Evolutionary conservation across 1,140 invertebrate species (phyloP).

Genomic region (Lordiphosa collinella): DNA sequence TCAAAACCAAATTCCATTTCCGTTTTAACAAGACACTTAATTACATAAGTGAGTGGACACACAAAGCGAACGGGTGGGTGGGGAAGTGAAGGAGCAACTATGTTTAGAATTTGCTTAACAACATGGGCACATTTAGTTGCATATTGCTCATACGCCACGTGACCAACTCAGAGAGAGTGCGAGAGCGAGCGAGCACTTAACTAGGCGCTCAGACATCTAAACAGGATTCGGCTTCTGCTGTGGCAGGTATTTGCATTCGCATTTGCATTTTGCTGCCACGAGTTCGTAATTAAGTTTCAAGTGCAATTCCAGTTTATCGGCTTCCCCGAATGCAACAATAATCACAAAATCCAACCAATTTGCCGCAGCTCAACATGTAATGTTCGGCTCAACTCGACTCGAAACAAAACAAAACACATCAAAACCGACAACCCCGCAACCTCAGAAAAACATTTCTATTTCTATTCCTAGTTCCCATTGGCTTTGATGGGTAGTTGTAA

Average conservation of each 20-base stretch:
- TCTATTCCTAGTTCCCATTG: too few species aligned
- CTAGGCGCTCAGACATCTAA: too few species aligned
- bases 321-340: conserved; percentile 2
- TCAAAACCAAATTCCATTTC: conserved; percentile 73
- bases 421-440: neutral
- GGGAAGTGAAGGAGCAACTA: too few species aligned
- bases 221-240: neutral
- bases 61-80: neutral
- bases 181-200: too few species aligned
- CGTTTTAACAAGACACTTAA: conserved; percentile 68
- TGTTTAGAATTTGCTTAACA: conserved; percentile 15
- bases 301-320: conserved; percentile 65
- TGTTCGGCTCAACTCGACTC: too few species aligned
- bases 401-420: neutral
- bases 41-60: conserved; percentile 57
- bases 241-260: conserved; percentile 13
- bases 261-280: conserved; percentile 59
- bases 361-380: conserved; percentile 1
- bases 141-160: conserved; percentile 33
- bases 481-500: too few species aligned
- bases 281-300: conserved; percentile 70
- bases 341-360: conserved; percentile 15
- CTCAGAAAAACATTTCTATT: neutral
- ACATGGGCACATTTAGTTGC: conserved; percentile 42
- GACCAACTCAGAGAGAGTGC: too few species aligned